These are phyloP conservation scores for Cryptocephalus primarius DNA, from an alignment of 2,888 invertebrate genomes.

Conservation along the genomic window DNA sequence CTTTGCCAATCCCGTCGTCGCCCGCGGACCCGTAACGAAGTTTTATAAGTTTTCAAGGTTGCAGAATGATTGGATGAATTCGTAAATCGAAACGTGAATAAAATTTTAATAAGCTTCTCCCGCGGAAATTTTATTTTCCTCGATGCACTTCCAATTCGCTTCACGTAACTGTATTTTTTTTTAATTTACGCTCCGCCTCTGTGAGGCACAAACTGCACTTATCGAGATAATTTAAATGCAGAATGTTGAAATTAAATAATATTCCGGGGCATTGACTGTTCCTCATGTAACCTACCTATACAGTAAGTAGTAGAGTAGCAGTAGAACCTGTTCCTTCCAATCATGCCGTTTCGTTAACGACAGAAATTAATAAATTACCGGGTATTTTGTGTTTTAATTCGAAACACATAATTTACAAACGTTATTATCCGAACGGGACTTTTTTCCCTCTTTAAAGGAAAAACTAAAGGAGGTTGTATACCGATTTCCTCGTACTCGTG, in stretches of 20 bases:
- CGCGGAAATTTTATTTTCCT: no score
- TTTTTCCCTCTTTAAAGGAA: no score
- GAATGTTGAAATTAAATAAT: slow-evolving; percentile 32
- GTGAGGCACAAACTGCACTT: slow-evolving; percentile 21
- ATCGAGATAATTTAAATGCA: slow-evolving; percentile 31
- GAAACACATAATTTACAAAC: slow-evolving; percentile 12
- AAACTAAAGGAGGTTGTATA: no score
- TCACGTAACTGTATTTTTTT: no score
- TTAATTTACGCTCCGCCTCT: slow-evolving; percentile 2
- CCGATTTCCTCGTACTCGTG: no score
- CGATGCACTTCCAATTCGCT: no score
- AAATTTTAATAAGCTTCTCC: no score
- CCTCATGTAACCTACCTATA: slow-evolving; percentile 15
- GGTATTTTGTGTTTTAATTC: slow-evolving; percentile 6
- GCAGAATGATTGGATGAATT: no score
- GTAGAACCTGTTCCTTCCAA: slow-evolving; percentile 29
- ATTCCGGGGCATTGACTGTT: slow-evolving; percentile 32
- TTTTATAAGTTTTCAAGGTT: no score
- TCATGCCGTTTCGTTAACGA: slow-evolving; percentile 30
- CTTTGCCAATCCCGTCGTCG: no score
- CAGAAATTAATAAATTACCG: slow-evolving; percentile 30
- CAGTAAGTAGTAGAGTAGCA: slow-evolving; percentile 9
- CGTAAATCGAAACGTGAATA: no score
- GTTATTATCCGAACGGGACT: slow-evolving; percentile 6
- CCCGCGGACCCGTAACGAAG: no score